Conservation (phyloP, 2,888 invertebrate species). For the Tinea trinotella region DNA sequence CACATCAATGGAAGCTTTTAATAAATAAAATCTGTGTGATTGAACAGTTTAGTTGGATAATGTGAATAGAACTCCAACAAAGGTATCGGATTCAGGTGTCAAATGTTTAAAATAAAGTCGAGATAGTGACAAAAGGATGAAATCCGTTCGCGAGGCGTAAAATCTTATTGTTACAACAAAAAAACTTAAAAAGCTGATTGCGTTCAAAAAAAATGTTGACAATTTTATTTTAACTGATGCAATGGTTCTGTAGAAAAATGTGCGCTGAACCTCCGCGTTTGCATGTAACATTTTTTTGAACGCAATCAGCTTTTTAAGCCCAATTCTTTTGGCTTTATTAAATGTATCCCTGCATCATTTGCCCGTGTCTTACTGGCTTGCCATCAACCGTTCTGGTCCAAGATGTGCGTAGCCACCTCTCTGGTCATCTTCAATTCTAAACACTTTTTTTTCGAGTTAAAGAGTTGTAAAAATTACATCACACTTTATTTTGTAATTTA, state of each 20-base stretch:
- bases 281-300: too few species aligned
- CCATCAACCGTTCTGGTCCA: too few species aligned
- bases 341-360: too few species aligned
- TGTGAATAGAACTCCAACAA: conserved; percentile 3
- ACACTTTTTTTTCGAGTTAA: too few species aligned
- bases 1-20: not conserved
- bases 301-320: conserved; percentile 17
- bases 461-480: too few species aligned
- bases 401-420: too few species aligned
- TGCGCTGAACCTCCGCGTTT: too few species aligned
- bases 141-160: conserved; percentile 57
- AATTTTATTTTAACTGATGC: not conserved
- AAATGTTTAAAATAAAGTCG: conserved; percentile 41
- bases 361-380: too few species aligned
- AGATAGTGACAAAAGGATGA: conserved; percentile 40
- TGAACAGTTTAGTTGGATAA: conserved; percentile 4
- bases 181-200: conserved; percentile 17
- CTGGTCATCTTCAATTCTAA: too few species aligned
- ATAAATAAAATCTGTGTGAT: conserved; percentile 11
- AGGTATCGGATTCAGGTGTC: conserved; percentile 56
- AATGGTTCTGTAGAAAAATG: conserved; percentile 6
- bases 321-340: too few species aligned
- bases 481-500: too few species aligned
- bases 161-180: conserved; percentile 34
- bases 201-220: not conserved